Percentiles rank a stretch among this genome's conserved stretches.
Evolutionary conservation across 2,888 invertebrate genomes (phyloP).

Genomic region (Cephus spinipes): DNA sequence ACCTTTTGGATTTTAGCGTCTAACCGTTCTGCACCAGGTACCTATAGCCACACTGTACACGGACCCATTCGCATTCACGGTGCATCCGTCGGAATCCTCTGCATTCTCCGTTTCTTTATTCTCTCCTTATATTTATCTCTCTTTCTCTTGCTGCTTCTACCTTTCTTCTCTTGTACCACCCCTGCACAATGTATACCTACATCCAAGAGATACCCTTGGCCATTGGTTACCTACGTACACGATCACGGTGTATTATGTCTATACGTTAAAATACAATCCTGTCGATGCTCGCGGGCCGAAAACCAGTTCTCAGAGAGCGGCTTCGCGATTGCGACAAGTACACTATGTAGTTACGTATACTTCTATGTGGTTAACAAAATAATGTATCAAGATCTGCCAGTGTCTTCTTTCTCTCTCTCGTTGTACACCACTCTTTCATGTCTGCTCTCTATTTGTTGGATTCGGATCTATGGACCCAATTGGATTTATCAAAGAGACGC

Average conservation of each 20-base stretch:
- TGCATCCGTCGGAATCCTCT: slow-evolving; percentile 29
- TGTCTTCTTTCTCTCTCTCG: slow-evolving; percentile 9
- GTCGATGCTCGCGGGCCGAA: neutral
- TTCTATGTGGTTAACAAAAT: neutral
- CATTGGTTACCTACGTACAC: neutral
- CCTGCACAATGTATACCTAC: neutral
- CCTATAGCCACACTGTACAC: slow-evolving; percentile 6
- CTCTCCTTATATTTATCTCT: slow-evolving; percentile 11
- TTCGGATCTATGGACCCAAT: neutral
- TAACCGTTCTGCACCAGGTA: slow-evolving; percentile 33
- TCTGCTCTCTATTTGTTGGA: neutral
- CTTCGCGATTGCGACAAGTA: neutral
- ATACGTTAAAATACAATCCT: neutral
- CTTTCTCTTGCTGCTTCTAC: slow-evolving; percentile 11
- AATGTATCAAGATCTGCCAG: too few species aligned
- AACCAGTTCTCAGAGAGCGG: neutral
- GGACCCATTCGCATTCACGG: slow-evolving; percentile 33
- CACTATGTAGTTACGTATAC: neutral
- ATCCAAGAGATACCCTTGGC: neutral
- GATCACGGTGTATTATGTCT: neutral
- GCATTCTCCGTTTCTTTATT: slow-evolving; percentile 11
- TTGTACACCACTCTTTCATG: neutral
- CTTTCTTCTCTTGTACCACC: neutral
- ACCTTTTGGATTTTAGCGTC: slow-evolving; percentile 33
- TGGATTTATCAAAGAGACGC: slow-evolving; percentile 8